Conservation (phyloP, 2,113 vertebrate genomes). For the Chinchilla lanigera region DNA sequence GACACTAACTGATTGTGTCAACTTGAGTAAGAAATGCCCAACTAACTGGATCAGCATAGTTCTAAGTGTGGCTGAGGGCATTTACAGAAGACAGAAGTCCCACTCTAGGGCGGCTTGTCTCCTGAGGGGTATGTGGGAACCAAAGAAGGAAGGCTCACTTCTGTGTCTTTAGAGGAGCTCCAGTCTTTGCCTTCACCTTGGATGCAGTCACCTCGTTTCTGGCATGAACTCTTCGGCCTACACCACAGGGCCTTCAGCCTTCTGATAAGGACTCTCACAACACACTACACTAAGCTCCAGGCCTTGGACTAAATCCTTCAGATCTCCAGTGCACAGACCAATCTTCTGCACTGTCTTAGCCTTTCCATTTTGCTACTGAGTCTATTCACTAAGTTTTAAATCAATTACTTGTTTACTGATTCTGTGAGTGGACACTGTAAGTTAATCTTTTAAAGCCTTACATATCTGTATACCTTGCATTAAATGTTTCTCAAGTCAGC, state of each 20-base stretch:
- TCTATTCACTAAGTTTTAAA: too few relatives aligned
- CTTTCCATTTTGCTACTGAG: too few relatives aligned
- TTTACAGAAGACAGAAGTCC: neutral
- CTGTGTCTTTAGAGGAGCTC: neutral
- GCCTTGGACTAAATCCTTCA: neutral
- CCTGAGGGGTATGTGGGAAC: neutral
- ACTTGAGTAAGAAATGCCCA: neutral
- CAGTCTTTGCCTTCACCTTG: neutral
- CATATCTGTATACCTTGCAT: neutral
- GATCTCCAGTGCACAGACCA: neutral
- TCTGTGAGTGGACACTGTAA: neutral
- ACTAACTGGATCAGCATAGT: neutral
- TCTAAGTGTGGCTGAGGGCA: neutral
- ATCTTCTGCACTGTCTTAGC: neutral
- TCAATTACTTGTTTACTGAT: neutral
- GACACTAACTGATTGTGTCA: neutral
- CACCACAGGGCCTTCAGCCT: neutral
- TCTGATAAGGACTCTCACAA: neutral
- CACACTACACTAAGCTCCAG: neutral
- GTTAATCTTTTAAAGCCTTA: neutral
- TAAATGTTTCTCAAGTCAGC: neutral
- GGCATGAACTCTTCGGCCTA: neutral
- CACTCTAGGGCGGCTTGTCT: neutral
- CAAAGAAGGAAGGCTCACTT: neutral
- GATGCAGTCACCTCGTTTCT: neutral